Conservation (phyloP, 2,888 invertebrate genomes). For the Noctua comes region DNA sequence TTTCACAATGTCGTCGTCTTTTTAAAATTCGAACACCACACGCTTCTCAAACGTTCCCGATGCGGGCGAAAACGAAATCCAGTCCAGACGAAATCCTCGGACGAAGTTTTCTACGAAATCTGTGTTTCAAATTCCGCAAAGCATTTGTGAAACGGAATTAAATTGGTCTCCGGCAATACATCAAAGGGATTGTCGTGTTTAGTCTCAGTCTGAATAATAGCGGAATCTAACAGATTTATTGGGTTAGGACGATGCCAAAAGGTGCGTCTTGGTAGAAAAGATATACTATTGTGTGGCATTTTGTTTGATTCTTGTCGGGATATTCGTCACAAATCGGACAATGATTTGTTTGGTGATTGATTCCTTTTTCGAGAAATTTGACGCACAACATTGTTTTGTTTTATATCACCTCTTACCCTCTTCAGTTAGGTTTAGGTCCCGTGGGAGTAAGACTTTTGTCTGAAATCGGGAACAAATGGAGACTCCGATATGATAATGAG, state of each 20-base stretch:
- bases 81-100: constrained; percentile 35
- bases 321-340: neutral
- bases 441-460: no score
- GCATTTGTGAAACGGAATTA: constrained; percentile 60
- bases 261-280: constrained; percentile 7
- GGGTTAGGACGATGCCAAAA: constrained; percentile 31
- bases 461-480: no score
- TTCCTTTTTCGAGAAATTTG: no score
- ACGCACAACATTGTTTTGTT: no score
- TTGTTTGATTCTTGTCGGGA: neutral
- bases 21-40: constrained; percentile 28
- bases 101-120: constrained; percentile 44
- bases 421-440: no score
- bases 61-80: constrained; percentile 55
- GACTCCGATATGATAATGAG: no score
- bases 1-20: constrained; percentile 10
- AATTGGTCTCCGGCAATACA: constrained; percentile 56
- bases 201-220: constrained; percentile 62
- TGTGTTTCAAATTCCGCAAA: constrained; percentile 56
- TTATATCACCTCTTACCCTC: no score
- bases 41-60: constrained; percentile 20
- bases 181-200: constrained; percentile 67
- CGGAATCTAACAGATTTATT: constrained; percentile 59
- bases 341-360: neutral
- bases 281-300: neutral